Evolutionary conservation across 2,888 invertebrate genomes (phyloP), one percentile per base, ranked within the genome.

Genomic region (Cinara cedri): DNA sequence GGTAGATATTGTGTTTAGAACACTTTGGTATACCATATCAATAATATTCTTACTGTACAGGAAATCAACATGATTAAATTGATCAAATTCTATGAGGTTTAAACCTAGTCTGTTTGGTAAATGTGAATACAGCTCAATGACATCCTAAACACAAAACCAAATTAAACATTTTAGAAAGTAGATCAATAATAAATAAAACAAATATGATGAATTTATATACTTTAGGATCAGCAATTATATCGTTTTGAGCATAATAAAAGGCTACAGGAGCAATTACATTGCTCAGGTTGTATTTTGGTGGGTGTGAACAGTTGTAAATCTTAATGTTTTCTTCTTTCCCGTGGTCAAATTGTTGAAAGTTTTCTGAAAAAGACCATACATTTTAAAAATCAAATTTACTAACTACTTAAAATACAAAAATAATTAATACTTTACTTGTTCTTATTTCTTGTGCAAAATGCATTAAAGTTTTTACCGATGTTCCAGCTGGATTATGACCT

Each of bases 61-160:
- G 84, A 91, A 93, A 85, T 93, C 93, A 16, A 92, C 86, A 83
- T 93, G 93, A 84, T 91, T 92, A 83, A 92, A 93, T 74, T 89
- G 87, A 63, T 89, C 86, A 70, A 88, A 86, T 0, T 90, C 88
- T 14, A 93, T 89, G 83, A 81, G 51, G 55, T 81, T 60, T 63
- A 89, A 86, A 49, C 88, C 89, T 68, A 90, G 87, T 8, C 81
- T 74, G 55, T 89, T 89, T 0, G 87, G 86, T 19, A 93, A 84
- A 78, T 88, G 86, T 0, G 86, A 85, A 70, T 88, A 89, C 57
- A 92, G 85, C 14, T 80, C 72, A 14, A 26, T 54, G 8, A 80
- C 72, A 54, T 80, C 89, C 84, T 90, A 91, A 82, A 91, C 89
- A 54, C 1, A 63, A 63, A 11, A 60, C 0, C 3, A 62, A 62